phyloP scores from a whole-genome alignment of 1,140 invertebrate genomes.

The Neodiprion virginianus region DNA sequence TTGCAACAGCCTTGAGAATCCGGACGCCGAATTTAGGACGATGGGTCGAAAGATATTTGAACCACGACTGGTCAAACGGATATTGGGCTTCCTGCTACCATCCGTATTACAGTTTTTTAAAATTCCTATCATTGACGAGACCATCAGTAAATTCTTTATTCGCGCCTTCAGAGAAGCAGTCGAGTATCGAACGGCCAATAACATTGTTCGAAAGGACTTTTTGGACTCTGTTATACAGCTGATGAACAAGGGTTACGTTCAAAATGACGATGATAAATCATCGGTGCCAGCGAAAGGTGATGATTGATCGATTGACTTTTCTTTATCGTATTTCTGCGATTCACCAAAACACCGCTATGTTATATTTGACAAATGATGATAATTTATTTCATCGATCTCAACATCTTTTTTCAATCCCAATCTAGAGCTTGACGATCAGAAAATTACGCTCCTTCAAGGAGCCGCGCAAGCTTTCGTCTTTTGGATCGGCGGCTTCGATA shows the following conservation, averaged over 20 bases:
- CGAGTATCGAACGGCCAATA: constrained; percentile 54
- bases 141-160: constrained; percentile 56
- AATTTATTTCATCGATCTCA: constrained; percentile 43
- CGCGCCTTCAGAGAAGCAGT: constrained; percentile 62
- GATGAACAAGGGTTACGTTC: constrained; percentile 35
- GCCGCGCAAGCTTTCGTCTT: constrained; percentile 41
- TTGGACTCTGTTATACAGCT: constrained; percentile 45
- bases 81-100: constrained; percentile 22
- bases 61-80: constrained; percentile 42
- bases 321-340: no score
- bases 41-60: constrained; percentile 37
- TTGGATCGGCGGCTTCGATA: constrained; percentile 54
- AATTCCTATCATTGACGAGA: constrained; percentile 22
- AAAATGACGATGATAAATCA: constrained; percentile 16
- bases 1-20: constrained; percentile 61
- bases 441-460: constrained; percentile 32
- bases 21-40: constrained; percentile 37
- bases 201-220: constrained; percentile 56
- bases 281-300: neutral
- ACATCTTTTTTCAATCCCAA: constrained; percentile 57
- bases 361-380: constrained; percentile 50
- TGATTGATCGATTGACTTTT: neutral
- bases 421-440: constrained; percentile 49
- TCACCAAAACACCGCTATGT: no score
- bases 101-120: constrained; percentile 24